These are phyloP conservation scores for Therioaphis trifolii DNA, from an alignment of 2,888 invertebrate genomes.

Conservation along the genomic window DNA sequence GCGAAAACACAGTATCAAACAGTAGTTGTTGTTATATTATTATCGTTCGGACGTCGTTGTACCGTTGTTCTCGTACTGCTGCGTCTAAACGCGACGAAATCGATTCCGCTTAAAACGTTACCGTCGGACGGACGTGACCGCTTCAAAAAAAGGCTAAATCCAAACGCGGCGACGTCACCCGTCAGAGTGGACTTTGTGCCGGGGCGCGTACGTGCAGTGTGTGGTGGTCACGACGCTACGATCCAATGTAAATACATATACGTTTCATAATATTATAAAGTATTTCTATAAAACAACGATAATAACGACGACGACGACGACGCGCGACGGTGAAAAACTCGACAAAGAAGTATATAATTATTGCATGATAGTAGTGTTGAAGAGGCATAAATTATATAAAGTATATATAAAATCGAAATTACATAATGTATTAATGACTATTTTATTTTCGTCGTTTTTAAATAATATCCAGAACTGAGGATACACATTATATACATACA, in stretches of 20 bases:
- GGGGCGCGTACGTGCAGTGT: too few relatives aligned
- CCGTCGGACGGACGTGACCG: too few relatives aligned
- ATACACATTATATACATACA: slow-evolving; percentile 6
- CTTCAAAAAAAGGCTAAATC: too few relatives aligned
- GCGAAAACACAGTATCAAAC: too few relatives aligned
- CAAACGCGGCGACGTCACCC: too few relatives aligned
- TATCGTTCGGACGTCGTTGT: too few relatives aligned
- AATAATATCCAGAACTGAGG: slow-evolving; percentile 47
- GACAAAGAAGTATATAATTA: slow-evolving; percentile 20
- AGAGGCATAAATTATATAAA: slow-evolving; percentile 41
- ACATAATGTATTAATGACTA: background rate
- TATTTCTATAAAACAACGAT: background rate
- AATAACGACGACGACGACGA: background rate
- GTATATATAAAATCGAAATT: background rate
- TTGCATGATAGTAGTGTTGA: slow-evolving; percentile 35
- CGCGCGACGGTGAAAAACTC: too few relatives aligned
- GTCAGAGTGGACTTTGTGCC: background rate
- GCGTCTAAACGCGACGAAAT: too few relatives aligned
- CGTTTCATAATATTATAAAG: background rate
- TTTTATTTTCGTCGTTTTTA: slow-evolving; percentile 13
- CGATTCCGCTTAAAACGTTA: too few relatives aligned
- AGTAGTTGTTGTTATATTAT: too few relatives aligned
- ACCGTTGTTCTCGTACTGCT: too few relatives aligned
- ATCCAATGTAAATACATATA: background rate
- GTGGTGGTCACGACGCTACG: too few relatives aligned